A percentile compares a stretch with the other conserved stretches of the same genome.
Evolutionary conservation across 2,113 vertebrate genomes (phyloP).

Genomic region (Hyperoodon ampullatus): DNA sequence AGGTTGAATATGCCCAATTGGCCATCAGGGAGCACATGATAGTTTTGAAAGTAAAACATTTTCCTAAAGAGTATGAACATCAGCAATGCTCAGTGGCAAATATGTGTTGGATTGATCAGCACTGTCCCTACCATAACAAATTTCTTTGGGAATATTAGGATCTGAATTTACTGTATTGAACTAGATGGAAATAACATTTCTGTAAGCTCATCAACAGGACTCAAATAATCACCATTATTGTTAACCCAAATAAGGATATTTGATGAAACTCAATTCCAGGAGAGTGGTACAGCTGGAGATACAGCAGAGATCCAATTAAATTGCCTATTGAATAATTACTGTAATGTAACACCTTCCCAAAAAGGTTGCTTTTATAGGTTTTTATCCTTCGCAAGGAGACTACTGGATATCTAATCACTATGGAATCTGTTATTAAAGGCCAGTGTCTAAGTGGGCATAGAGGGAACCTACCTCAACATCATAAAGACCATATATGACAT

Average conservation of each 20-base stretch:
- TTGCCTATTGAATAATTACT: background rate
- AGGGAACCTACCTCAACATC: too few relatives aligned
- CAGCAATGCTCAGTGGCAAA: background rate
- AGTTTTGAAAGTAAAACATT: background rate
- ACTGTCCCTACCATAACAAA: background rate
- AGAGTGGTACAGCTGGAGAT: background rate
- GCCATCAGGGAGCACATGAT: background rate
- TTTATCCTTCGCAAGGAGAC: background rate
- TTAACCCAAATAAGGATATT: background rate
- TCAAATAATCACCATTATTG: background rate
- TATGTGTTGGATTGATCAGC: background rate
- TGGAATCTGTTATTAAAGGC: background rate
- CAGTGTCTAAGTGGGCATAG: too few relatives aligned
- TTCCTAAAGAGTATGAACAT: background rate
- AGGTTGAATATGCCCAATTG: background rate
- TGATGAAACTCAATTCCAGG: background rate
- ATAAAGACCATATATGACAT: too few relatives aligned
- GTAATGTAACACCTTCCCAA: background rate
- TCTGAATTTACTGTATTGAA: background rate
- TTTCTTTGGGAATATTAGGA: background rate
- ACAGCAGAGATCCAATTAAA: background rate
- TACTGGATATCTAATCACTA: background rate
- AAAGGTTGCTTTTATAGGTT: background rate
- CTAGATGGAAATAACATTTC: background rate
- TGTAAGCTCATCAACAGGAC: background rate